A percentile compares a stretch with the other conserved stretches of the same genome.
These are phyloP conservation scores for Celastrina argiolus DNA, from an alignment of 2,888 invertebrate species.

Conservation along the genomic window DNA sequence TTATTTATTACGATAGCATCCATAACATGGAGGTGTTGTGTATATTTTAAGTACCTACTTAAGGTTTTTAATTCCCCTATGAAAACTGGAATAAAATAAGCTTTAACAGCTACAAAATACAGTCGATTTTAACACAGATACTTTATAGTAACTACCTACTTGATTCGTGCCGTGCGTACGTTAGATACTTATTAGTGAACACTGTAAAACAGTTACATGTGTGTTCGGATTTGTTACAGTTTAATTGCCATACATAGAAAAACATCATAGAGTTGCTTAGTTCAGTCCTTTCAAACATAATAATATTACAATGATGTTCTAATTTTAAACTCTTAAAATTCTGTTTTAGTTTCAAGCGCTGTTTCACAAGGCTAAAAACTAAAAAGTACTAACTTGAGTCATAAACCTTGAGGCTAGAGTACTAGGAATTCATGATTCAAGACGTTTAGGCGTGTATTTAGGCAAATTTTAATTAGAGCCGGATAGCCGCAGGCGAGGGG, in stretches of 20 bases:
- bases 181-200: not conserved
- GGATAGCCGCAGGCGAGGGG: conserved; percentile 33
- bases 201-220: not conserved
- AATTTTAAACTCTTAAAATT: no score
- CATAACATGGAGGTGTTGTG: not conserved
- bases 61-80: not conserved
- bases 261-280: no score
- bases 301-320: no score
- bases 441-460: conserved; percentile 47
- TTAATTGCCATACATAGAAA: no score
- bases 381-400: no score
- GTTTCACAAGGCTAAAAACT: not conserved
- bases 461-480: conserved; percentile 26
- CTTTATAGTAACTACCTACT: not conserved
- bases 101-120: not conserved
- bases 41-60: not conserved
- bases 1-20: not conserved
- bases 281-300: no score
- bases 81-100: not conserved
- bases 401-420: not conserved
- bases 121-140: not conserved
- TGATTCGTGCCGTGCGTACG: not conserved
- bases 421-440: conserved; percentile 3
- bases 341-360: no score
- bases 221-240: not conserved